A percentile compares a stretch with the other conserved stretches of the same genome.
Conservation (phyloP, 1,140 invertebrate genomes). For the Euwallacea fornicatus region DNA sequence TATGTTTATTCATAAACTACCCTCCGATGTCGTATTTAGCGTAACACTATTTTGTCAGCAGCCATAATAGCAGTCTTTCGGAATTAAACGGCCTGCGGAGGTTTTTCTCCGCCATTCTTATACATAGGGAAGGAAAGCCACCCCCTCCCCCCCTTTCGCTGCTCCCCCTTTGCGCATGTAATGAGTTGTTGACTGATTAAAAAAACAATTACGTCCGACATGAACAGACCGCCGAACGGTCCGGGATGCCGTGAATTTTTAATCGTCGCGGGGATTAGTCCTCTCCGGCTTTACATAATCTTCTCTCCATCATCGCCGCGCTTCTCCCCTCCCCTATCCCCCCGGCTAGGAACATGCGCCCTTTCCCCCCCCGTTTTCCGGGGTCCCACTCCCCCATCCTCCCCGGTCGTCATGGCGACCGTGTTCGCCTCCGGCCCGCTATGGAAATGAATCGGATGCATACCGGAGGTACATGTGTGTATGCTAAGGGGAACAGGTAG, state of each 20-base stretch:
- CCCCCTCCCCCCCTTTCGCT: not conserved
- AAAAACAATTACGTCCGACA: constrained; percentile 38
- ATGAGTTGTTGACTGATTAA: constrained; percentile 40
- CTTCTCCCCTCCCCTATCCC: not conserved
- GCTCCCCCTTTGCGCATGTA: constrained; percentile 27
- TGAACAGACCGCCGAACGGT: constrained; percentile 22
- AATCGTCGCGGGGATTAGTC: constrained; percentile 36
- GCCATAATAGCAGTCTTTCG: too few relatives aligned
- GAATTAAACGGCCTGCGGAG: too few relatives aligned
- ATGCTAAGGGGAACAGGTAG: constrained; percentile 22
- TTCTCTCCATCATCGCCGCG: constrained; percentile 32
- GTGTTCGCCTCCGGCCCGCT: constrained; percentile 30
- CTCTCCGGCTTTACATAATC: constrained; percentile 37
- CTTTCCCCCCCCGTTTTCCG: constrained; percentile 12
- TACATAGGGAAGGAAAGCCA: not conserved
- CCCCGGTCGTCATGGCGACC: constrained; percentile 22
- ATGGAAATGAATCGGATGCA: constrained; percentile 36
- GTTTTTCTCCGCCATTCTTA: too few relatives aligned
- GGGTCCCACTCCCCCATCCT: not conserved
- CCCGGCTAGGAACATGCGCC: constrained; percentile 30
- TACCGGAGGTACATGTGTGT: constrained; percentile 23
- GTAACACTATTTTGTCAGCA: not conserved
- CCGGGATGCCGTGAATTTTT: constrained; percentile 34
- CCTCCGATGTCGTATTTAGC: not conserved
- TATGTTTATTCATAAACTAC: constrained; percentile 27